phyloP scores from a whole-genome alignment of 2,888 invertebrate genomes.

The Drosophila borborema region DNA sequence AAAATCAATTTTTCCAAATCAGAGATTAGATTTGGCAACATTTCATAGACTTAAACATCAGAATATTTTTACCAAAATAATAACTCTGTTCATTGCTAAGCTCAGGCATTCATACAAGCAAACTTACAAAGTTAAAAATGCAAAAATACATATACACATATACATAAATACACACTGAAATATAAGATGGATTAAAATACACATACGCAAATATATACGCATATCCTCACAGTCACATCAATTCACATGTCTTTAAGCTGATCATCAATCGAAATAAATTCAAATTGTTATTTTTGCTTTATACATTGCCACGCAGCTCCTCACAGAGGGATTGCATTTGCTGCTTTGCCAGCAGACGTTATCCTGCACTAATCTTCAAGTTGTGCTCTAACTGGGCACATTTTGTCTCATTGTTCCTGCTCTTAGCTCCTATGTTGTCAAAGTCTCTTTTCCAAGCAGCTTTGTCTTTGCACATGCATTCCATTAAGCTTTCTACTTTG shows the following conservation, averaged over 20 bases:
- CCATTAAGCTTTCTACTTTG: not conserved
- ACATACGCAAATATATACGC: not conserved
- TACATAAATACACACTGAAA: not conserved
- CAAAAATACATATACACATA: not conserved
- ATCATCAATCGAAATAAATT: not conserved
- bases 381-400: not conserved
- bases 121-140: not conserved
- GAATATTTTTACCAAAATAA: not conserved
- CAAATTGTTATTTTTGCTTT: not conserved
- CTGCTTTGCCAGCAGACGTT: not conserved
- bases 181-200: not conserved
- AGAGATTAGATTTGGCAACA: too few relatives aligned
- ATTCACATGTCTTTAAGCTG: not conserved
- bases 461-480: not conserved
- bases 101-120: not conserved
- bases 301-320: not conserved
- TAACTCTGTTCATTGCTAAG: not conserved
- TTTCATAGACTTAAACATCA: too few relatives aligned
- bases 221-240: not conserved
- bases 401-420: not conserved
- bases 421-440: not conserved
- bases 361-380: not conserved
- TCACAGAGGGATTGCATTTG: not conserved
- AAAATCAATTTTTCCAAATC: too few relatives aligned
- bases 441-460: not conserved